Base-by-base conservation (phyloP, 2,113 vertebrate species). In the Eira barbara region DNA sequence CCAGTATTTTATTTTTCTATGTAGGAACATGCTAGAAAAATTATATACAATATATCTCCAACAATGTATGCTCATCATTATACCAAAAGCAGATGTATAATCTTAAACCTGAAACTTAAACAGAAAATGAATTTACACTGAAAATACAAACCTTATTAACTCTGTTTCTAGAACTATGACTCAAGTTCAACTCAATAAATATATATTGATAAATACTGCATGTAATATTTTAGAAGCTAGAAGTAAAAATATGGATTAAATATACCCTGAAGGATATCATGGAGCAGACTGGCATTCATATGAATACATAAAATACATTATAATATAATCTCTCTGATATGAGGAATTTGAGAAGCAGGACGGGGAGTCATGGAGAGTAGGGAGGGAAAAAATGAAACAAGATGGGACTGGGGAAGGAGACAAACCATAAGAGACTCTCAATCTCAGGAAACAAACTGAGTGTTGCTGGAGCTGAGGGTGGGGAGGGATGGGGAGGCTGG, bases 201-300 rank as follows among this genome's bases (percentile, higher is more conserved):
- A 42, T 20, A 31, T 25, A 42, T 12, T 79, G 39, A 78, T 27
- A 63, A 88, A 45, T 69, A 45, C 14, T 63, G 7, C 23, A 88
- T 49, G 0, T 63, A 11, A 12, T 71, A 69, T 83, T 87, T 97
- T 90, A 94, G 76, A 21, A 96, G 12, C 9, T 52, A 78, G 21
- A 69, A 87, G 63, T 83, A 83, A 86, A 91, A 94, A 61, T 69
- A 71, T 91, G 49, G 88, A 63, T 78, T 83, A 91, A 90, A 59
- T 29, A 74, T 88, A 42, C 86, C 42, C 20, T 61, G 3, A 49
- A 92, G 14, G 91, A 52, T 63, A 29, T 94, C 36, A n/a, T 67
- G 15, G 4, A 49, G 89, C 27, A 59, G 17, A 59, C 34, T 80
- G 36, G 7, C 21, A 83, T 63, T 87, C 45, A 78, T 23, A 76